These are phyloP conservation scores for Verasper variegatus DNA, from an alignment of 2,113 vertebrate genomes.

Conservation along the genomic window DNA sequence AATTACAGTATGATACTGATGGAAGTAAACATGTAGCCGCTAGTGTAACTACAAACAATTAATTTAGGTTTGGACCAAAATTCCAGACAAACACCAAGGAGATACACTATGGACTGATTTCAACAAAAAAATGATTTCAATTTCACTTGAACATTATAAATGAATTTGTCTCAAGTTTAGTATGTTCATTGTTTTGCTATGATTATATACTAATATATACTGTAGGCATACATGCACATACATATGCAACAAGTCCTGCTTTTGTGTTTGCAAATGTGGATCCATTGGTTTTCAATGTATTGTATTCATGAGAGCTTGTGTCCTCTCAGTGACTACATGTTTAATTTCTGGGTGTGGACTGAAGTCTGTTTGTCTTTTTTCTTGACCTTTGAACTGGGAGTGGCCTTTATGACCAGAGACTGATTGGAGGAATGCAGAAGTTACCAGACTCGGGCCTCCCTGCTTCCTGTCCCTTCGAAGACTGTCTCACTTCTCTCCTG, in stretches of 20 bases:
- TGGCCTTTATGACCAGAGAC: slow-evolving; percentile 35
- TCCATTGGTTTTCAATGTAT: neutral
- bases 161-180: no score
- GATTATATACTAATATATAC: no score
- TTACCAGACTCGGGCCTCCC: neutral
- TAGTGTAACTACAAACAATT: no score
- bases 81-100: no score
- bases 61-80: no score
- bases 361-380: slow-evolving; percentile 2
- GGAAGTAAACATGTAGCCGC: no score
- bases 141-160: no score
- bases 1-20: no score
- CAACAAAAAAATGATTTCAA: no score
- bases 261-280: neutral
- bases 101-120: no score
- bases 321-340: slow-evolving; percentile 12
- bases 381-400: slow-evolving; percentile 62
- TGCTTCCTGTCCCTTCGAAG: slow-evolving; percentile 14
- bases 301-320: neutral
- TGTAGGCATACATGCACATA: no score
- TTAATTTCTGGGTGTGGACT: slow-evolving; percentile 27
- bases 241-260: neutral
- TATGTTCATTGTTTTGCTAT: no score
- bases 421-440: slow-evolving; percentile 50
- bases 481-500: slow-evolving; percentile 32